Base-by-base conservation (phyloP, 2,888 invertebrate genomes). In the Macrophya annulata region DNA sequence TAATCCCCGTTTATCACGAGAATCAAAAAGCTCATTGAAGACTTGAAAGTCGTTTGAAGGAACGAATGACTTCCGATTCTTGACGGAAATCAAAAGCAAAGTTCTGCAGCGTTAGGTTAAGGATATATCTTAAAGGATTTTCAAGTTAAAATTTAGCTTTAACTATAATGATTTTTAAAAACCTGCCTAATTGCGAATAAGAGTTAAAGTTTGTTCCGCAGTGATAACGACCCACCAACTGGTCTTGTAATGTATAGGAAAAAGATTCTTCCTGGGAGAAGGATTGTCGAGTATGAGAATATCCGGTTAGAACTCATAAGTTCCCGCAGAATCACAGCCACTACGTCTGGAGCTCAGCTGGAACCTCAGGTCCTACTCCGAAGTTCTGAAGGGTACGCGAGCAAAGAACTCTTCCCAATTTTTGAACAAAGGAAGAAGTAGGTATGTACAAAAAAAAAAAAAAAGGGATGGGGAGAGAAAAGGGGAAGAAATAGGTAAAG, bases 371-470 rank as follows among this genome's bases (percentile, higher is more conserved):
- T 77, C 55, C 77, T 77, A 31, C 77, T 77, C 25, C 31, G 45
- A 77, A 77, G 9, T 81, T 62, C 43, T 62, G 40, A 81, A 81
- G 81, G 77, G 77, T 77, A 37, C 40, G 62, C 25, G 8, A 74
- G 43, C 59, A 31, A 59, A 55, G 72, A 84, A 43, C 40, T 84
- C 21, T 59, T 45, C 62, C 72, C 40, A 48, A 43, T 59, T 81
- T n/a, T 4, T 10, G 37, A 79, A 79, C 55, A 55, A 79, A 77
- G 31, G 25, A 31, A 45, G 17, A 51, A 55, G 40, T 21, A 40
- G 31, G 77, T 40, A 21, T 74, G 21, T 25, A 2, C n/a, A 59
- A 12, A 62, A 45, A 74, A 25, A 43, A 21, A 31, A 25, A 40
- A 68, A 31, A 31, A 3, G 31, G 31, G 31, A 31, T n/a, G 31